These are phyloP conservation scores for Butorides virescens DNA, from an alignment of 2,113 vertebrate species.

Conservation along the genomic window DNA sequence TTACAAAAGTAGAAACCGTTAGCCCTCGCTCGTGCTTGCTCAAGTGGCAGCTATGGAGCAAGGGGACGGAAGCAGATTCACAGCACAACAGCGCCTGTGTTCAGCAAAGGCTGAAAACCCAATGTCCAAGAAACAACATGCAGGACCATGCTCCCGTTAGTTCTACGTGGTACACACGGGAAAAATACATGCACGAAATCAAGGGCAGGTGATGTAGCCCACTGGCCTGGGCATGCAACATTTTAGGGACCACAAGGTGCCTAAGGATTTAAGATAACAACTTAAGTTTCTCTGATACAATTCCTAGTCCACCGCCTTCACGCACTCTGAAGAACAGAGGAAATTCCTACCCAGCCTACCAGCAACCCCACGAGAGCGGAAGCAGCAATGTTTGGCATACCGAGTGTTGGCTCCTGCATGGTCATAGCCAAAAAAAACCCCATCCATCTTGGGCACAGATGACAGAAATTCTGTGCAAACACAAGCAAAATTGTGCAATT, in stretches of 20 bases:
- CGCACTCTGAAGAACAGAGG: not conserved
- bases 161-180: not conserved
- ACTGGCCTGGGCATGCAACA: accelerated
- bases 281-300: not conserved
- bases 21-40: not conserved
- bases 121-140: not conserved
- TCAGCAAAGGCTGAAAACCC: not conserved
- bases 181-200: not conserved
- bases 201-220: not conserved
- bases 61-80: not conserved
- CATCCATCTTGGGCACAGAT: not conserved
- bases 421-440: not conserved
- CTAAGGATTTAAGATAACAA: not conserved
- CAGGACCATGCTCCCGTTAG: not conserved
- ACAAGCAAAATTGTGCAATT: not conserved
- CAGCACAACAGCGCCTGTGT: not conserved
- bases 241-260: not conserved
- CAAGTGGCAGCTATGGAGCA: not conserved
- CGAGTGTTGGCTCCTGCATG: accelerated
- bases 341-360: not conserved
- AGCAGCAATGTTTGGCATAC: not conserved
- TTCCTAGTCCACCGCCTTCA: not conserved
- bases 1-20: not conserved
- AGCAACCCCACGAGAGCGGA: not conserved
- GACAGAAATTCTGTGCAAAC: not conserved